Conservation (phyloP, 2,797 vertebrate genomes). For the Chanos chanos region DNA sequence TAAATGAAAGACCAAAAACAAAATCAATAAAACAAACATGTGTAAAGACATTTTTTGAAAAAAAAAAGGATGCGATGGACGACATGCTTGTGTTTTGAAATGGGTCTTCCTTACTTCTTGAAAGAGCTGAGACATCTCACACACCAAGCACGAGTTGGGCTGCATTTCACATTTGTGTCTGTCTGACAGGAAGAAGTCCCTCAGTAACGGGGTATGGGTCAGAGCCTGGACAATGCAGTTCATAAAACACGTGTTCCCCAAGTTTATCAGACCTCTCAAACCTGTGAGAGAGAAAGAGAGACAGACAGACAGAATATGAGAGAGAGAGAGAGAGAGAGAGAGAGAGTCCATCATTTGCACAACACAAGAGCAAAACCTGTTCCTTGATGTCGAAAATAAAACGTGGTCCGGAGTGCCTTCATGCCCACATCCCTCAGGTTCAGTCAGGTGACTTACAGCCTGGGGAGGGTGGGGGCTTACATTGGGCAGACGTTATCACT, state of each 20-base stretch:
- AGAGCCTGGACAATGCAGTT: conserved; percentile 88
- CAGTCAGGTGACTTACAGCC: neutral
- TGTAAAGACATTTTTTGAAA: no score
- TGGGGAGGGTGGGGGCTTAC: neutral
- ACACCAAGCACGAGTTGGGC: conserved; percentile 87
- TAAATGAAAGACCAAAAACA: no score
- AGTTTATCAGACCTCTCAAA: conserved; percentile 82
- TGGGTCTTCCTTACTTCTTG: conserved; percentile 83
- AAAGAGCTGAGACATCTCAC: conserved; percentile 89
- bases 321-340: neutral
- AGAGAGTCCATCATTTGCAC: neutral
- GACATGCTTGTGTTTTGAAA: neutral
- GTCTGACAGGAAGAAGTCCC: conserved; percentile 89
- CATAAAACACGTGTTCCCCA: conserved; percentile 89
- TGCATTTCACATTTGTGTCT: conserved; percentile 89
- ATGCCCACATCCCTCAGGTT: no score
- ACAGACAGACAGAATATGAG: conserved; percentile 18
- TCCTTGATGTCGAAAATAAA: no score
- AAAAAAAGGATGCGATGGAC: neutral
- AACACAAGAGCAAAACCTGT: no score
- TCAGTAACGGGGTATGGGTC: conserved; percentile 83
- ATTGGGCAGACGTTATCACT: conserved; percentile 7
- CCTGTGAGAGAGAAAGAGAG: conserved; percentile 54
- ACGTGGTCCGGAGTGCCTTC: no score
- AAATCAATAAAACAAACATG: no score